Base-by-base conservation (phyloP, 1,140 invertebrate species). In the Delia radicum region DNA sequence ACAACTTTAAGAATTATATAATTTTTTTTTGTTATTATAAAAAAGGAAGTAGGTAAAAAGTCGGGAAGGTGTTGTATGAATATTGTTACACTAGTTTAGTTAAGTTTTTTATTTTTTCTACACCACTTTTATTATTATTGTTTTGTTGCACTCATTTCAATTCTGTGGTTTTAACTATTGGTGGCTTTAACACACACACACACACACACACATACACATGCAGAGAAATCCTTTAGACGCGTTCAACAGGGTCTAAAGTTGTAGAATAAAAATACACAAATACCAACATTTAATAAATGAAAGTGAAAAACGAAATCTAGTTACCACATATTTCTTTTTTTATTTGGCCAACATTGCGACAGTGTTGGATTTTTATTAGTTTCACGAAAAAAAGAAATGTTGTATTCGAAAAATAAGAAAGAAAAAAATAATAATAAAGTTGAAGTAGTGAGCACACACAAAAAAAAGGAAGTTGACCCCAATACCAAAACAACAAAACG, bases 381-480 rank as follows among this genome's bases (percentile, higher is more conserved):
- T 18, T 31, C 28, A 33, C 3, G 13, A 29, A 65, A 65, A 65
- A 3, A 65, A 65, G 12, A 65, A 63, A n/a, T n/a, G n/a, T n/a
- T n/a, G n/a, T n/a, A n/a, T n/a, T n/a, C n/a, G 24, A 33, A 28
- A 69, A 69, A 31, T 67, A 21, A 8, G n/a, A 69, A 69, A 24
- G 29, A 18, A 69, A 69, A 33, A 13, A 46, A 26, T 7, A 26
- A 33, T 6, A 33, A 69, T 7, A 69, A 69, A 69, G 63, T 29
- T n/a, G 15, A 67, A 67, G 29, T n/a, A 33, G 26, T n/a, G 37
- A 42, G n/a, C 13, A 33, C 27, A 4, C 10, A 29, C 31, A 21
- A 33, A 69, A 65, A 67, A 69, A 69, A 18, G n/a, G 65, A 69
- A 69, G 65, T 69, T 69, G 65, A 69, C 65, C 65, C 65, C 65